phyloP scores from a whole-genome alignment of 2,113 vertebrate genomes.

The Gobius niger region DNA sequence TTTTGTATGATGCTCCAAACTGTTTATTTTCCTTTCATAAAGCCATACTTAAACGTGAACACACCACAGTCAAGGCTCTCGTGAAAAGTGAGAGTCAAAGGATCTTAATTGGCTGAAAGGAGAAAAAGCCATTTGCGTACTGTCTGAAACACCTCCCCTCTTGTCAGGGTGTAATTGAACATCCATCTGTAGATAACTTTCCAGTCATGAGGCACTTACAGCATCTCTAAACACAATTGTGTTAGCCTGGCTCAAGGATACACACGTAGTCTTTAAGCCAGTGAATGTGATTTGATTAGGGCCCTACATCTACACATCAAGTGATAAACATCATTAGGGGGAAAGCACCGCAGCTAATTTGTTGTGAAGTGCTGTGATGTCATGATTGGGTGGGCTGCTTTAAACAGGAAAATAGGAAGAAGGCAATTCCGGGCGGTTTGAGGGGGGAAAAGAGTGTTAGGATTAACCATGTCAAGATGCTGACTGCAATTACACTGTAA shows the following conservation, averaged over 20 bases:
- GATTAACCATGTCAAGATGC: conserved; percentile 52
- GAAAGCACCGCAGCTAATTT: conserved; percentile 60
- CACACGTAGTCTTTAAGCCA: conserved; percentile 64
- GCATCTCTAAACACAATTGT: conserved; percentile 38
- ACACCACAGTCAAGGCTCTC: conserved; percentile 1
- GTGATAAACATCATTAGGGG: conserved; percentile 67
- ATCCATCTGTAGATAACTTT: conserved; percentile 34
- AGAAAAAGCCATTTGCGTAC: conserved; percentile 24
- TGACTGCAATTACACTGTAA: conserved; percentile 45
- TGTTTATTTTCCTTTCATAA: no score
- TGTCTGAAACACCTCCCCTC: conserved; percentile 34
- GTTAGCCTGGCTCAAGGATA: conserved; percentile 49
- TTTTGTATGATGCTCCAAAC: no score
- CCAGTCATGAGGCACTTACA: conserved; percentile 47
- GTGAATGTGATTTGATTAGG: conserved; percentile 68
- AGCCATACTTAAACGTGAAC: no score
- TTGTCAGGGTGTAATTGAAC: conserved; percentile 56
- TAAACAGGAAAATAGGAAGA: conserved; percentile 30
- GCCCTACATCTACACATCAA: conserved; percentile 58
- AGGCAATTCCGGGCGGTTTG: conserved; percentile 33
- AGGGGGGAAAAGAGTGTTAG: conserved; percentile 39
- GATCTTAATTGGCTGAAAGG: conserved; percentile 58
- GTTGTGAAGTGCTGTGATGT: conserved; percentile 68
- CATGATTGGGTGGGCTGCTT: conserved; percentile 57
- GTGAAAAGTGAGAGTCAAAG: conserved; percentile 57